A percentile compares a stretch with the other conserved stretches of the same genome.
These are phyloP conservation scores for Bombus polaris DNA, from an alignment of 1,140 invertebrate genomes.

Conservation along the genomic window DNA sequence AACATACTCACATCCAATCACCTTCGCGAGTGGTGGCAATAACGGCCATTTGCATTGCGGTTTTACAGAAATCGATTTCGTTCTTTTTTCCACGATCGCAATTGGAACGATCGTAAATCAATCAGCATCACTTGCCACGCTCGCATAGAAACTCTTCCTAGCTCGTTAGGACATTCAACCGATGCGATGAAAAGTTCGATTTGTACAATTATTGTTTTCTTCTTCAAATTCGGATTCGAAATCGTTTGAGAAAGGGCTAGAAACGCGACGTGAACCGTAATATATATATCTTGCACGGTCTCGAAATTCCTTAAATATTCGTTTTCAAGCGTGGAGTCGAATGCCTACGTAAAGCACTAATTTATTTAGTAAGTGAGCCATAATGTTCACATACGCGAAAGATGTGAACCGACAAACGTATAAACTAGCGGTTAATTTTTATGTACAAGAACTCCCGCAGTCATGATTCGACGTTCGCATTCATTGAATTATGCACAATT, in stretches of 20 bases:
- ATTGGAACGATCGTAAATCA: not conserved
- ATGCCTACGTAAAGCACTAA: constrained; percentile 6
- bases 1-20: not conserved
- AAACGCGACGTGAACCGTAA: not conserved
- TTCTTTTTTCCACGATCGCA: not conserved
- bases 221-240: not conserved
- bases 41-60: not conserved
- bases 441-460: not conserved
- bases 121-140: not conserved
- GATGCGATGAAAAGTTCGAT: not conserved
- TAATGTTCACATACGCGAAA: not conserved
- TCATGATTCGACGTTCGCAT: no score
- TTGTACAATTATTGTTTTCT: not conserved
- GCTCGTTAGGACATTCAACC: not conserved
- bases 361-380: not conserved
- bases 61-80: not conserved
- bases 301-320: not conserved
- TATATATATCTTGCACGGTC: not conserved
- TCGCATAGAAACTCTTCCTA: not conserved
- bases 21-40: not conserved
- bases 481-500: no score
- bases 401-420: constrained; percentile 3
- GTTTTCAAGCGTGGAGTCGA: no score
- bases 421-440: not conserved
- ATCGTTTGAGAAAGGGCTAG: not conserved